phyloP scores from a whole-genome alignment of 2,888 invertebrate species.

The Nowickia ferox region DNA sequence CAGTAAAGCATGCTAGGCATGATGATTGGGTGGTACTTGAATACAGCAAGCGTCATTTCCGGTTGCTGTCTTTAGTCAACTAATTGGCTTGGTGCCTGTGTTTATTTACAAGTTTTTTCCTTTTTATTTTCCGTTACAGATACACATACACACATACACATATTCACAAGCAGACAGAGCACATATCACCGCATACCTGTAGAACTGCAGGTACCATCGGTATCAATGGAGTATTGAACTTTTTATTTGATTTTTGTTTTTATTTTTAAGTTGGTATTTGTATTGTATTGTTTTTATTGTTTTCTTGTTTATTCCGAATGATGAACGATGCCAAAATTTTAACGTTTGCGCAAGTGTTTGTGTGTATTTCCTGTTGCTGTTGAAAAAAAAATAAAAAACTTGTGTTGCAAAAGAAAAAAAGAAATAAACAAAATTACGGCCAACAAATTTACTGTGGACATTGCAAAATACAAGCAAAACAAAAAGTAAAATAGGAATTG shows the following conservation, averaged over 20 bases:
- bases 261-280: constrained; percentile 28
- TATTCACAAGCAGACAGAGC: background rate
- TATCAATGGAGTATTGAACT: constrained; percentile 65
- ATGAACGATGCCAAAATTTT: constrained; percentile 66
- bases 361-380: constrained; percentile 68
- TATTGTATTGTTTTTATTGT: constrained; percentile 32
- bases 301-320: constrained; percentile 45
- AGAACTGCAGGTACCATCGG: constrained; percentile 15
- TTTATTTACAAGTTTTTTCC: constrained; percentile 66
- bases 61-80: constrained; percentile 71
- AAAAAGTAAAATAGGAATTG: constrained; percentile 7
- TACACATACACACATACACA: constrained; percentile 4
- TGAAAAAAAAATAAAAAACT: constrained; percentile 42
- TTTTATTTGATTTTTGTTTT: constrained; percentile 9
- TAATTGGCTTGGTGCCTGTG: constrained; percentile 72
- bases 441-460: constrained; percentile 31
- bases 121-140: constrained; percentile 27
- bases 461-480: constrained; percentile 19
- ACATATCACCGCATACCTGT: background rate
- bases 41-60: constrained; percentile 69
- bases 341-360: constrained; percentile 62
- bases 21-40: constrained; percentile 65
- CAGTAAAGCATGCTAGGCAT: constrained; percentile 59
- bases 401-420: background rate
- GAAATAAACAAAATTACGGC: constrained; percentile 14